Percentiles rank a stretch among this genome's conserved stretches.
phyloP scores from a whole-genome alignment of 2,888 invertebrate genomes.

The Stenodera caucasica region DNA sequence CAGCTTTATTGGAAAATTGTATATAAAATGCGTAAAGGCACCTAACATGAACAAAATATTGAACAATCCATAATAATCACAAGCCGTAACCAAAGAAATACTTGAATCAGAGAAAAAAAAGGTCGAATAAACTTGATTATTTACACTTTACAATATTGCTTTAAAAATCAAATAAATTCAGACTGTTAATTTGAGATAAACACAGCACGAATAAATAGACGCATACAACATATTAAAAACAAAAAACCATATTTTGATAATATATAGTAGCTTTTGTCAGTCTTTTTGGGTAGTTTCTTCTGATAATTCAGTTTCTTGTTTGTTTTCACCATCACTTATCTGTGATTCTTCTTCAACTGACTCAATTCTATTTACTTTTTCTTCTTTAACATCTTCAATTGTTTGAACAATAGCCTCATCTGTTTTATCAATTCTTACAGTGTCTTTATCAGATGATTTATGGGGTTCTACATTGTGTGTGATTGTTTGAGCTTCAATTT shows the following conservation, averaged over 20 bases:
- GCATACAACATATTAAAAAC: background rate
- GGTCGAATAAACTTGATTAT: background rate
- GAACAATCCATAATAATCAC: constrained; percentile 24
- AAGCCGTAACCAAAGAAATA: constrained; percentile 22
- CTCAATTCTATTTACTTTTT: background rate
- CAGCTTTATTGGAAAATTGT: constrained; percentile 24
- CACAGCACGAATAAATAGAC: constrained; percentile 10
- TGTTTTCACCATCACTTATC: background rate
- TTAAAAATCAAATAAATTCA: background rate
- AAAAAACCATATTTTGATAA: background rate
- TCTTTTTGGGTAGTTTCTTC: constrained; percentile 17
- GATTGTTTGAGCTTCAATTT: background rate
- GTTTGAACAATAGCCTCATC: no score
- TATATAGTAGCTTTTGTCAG: constrained; percentile 16
- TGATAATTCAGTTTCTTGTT: background rate
- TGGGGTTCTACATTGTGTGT: background rate
- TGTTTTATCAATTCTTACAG: background rate
- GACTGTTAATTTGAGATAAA: background rate
- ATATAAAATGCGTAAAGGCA: constrained; percentile 34
- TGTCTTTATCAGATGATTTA: background rate
- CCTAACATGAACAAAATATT: constrained; percentile 27
- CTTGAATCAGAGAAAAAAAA: background rate
- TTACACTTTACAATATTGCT: constrained; percentile 8
- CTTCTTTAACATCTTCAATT: background rate
- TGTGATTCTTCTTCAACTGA: background rate